Base-by-base conservation (phyloP, 1,140 invertebrate species). In the Hylyphantes graminicola region DNA sequence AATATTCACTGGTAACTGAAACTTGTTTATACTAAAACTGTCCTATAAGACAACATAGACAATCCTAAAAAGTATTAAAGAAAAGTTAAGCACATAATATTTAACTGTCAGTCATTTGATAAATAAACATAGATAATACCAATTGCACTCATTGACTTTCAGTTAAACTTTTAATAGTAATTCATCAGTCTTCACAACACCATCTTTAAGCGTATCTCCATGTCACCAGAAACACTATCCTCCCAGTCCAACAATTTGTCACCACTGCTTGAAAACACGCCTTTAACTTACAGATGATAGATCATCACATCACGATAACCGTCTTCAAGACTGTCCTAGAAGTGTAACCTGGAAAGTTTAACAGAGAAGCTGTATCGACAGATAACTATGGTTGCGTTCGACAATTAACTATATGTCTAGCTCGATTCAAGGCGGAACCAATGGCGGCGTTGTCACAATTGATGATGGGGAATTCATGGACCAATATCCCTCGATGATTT, bases 281-380 rank as follows among this genome's bases (percentile, higher is more conserved):
- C 68, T 63, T 73, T 61, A 68, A 73, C 64, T 35, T 19, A 15
- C 57, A 15, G 57, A 13, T 61, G 57, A 81, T 81, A 73, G 79
- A 81, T 80, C 77, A 70, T 80, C 67, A 15, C 15, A 50, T 63
- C 57, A 13, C 51, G 79, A 81, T 81, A 81, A 81, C 79, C 53
- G 79, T 73, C 77, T 80, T 80, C 77, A 80, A 80, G 65, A 67
- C 54, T n/a, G 63, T 63, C 63, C 68, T 53, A 61, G 67, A 63
- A 64, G 68, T 73, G 57, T 64, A n/a, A 55, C 57, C 59, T n/a
- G 74, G 74, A 76, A 57, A 64, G 74, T 76, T 76, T 76, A 76
- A 76, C 67, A 64, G 63, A 67, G 63, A 13, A 50, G 35, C 76
- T 78, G 63, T 61, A 12, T 11, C 50, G 11, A 35, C 59, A 54